A percentile compares a stretch with the other conserved stretches of the same genome.
These are phyloP conservation scores for Odobenus rosmarus DNA, from an alignment of 2,113 vertebrate genomes.

Conservation along the genomic window DNA sequence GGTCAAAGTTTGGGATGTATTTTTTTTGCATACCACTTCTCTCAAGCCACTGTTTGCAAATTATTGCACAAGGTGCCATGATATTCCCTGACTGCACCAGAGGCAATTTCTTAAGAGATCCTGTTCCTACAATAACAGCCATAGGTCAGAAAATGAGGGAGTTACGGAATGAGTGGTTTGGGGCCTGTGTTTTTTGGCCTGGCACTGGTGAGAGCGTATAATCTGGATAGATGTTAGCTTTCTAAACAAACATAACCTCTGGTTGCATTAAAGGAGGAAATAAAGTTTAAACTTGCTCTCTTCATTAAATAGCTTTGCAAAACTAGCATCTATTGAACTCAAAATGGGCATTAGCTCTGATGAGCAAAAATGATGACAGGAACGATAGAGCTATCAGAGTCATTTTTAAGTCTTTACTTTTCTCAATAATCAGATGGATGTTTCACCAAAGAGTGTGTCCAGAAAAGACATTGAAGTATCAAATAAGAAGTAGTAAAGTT, in stretches of 20 bases:
- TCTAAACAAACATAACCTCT: slow-evolving; percentile 85
- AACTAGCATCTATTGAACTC: slow-evolving; percentile 66
- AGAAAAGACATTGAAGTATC: background rate
- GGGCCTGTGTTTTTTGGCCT: slow-evolving; percentile 84
- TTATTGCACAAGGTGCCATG: slow-evolving; percentile 74
- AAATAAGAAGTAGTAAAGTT: background rate
- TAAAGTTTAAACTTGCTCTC: slow-evolving; percentile 73
- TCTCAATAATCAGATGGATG: background rate
- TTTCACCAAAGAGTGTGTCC: background rate
- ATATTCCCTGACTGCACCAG: slow-evolving; percentile 70
- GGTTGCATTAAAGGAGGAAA: slow-evolving; percentile 75
- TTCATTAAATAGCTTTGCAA: slow-evolving; percentile 66
- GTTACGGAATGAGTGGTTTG: slow-evolving; percentile 82
- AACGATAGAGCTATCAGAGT: fast-evolving
- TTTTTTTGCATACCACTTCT: slow-evolving; percentile 67
- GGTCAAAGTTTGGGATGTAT: slow-evolving; percentile 46
- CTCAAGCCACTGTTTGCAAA: slow-evolving; percentile 79
- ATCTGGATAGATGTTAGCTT: slow-evolving; percentile 84
- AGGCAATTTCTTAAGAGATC: slow-evolving; percentile 81
- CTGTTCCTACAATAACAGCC: slow-evolving; percentile 86
- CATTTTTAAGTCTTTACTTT: background rate
- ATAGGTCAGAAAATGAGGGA: slow-evolving; percentile 77
- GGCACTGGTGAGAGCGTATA: slow-evolving; percentile 65
- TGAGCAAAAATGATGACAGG: slow-evolving; percentile 51
- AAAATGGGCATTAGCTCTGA: slow-evolving; percentile 49